Evolutionary conservation across 1,140 invertebrate genomes (phyloP).

Genomic region (Notospermus geniculatus): DNA sequence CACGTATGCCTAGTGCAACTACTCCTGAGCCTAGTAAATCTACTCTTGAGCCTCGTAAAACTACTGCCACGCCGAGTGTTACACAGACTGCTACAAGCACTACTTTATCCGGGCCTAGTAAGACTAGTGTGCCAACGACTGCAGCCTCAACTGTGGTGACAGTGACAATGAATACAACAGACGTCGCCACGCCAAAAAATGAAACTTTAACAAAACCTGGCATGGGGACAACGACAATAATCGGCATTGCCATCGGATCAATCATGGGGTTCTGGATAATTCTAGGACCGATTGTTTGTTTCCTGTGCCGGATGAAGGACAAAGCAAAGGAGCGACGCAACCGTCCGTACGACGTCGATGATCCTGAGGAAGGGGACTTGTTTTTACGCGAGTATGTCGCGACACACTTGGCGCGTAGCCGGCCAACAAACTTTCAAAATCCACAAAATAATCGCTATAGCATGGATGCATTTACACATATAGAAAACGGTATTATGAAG

Average conservation of each 20-base stretch:
- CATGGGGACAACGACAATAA: slow-evolving; percentile 13
- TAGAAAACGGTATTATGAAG: too few relatives aligned
- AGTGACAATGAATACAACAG: neutral
- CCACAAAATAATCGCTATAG: too few relatives aligned
- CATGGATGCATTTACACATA: too few relatives aligned
- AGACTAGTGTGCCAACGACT: neutral
- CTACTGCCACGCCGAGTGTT: too few relatives aligned
- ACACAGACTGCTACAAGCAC: neutral
- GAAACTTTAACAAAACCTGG: slow-evolving; percentile 3
- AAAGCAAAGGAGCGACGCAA: slow-evolving; percentile 19
- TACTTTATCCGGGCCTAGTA: neutral
- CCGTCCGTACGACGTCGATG: neutral
- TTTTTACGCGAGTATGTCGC: neutral
- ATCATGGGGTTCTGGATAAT: slow-evolving; percentile 37
- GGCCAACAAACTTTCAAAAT: too few relatives aligned
- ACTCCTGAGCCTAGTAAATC: too few relatives aligned
- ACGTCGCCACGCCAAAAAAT: neutral
- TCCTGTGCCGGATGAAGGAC: slow-evolving; percentile 35
- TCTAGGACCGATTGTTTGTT: slow-evolving; percentile 39
- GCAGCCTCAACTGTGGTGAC: neutral
- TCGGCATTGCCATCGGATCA: slow-evolving; percentile 36
- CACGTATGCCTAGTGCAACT: too few relatives aligned
- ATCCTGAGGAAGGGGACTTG: neutral
- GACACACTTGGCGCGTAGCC: too few relatives aligned
- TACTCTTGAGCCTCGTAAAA: too few relatives aligned